Evolutionary conservation across 2,113 vertebrate genomes (phyloP).

Genomic region (Garra rufa): DNA sequence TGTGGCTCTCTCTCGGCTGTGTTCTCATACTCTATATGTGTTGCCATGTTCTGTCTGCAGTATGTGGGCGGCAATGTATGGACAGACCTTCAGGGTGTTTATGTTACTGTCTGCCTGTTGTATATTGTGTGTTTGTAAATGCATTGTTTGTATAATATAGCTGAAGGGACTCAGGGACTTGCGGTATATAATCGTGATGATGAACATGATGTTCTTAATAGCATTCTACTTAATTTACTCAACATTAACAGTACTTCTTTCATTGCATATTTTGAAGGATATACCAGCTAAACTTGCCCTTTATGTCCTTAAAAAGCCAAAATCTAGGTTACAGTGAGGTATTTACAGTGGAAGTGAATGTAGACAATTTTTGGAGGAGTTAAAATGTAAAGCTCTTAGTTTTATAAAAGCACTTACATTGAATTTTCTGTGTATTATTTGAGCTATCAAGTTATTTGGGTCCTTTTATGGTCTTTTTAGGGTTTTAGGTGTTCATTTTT

Average conservation of each 20-base stretch:
- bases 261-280: background rate
- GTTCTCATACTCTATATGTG: background rate
- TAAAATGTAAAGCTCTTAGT: background rate
- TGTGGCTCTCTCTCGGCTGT: background rate
- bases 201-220: background rate
- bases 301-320: background rate
- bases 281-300: background rate
- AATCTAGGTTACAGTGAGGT: background rate
- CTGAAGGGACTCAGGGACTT: background rate
- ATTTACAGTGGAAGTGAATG: background rate
- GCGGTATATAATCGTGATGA: background rate
- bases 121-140: slow-evolving; percentile 21
- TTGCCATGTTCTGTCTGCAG: slow-evolving; percentile 23
- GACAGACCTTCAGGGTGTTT: slow-evolving; percentile 11
- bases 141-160: background rate
- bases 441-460: background rate
- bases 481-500: too few species aligned
- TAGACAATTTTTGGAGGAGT: too few species aligned
- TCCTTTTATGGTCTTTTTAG: background rate
- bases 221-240: background rate
- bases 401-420: background rate
- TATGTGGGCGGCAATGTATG: slow-evolving; percentile 18
- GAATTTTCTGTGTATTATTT: background rate
- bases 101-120: slow-evolving; percentile 21
- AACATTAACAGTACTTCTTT: background rate